These are phyloP conservation scores for Amaurobius ferox DNA, from an alignment of 2,888 invertebrate species.

Conservation along the genomic window DNA sequence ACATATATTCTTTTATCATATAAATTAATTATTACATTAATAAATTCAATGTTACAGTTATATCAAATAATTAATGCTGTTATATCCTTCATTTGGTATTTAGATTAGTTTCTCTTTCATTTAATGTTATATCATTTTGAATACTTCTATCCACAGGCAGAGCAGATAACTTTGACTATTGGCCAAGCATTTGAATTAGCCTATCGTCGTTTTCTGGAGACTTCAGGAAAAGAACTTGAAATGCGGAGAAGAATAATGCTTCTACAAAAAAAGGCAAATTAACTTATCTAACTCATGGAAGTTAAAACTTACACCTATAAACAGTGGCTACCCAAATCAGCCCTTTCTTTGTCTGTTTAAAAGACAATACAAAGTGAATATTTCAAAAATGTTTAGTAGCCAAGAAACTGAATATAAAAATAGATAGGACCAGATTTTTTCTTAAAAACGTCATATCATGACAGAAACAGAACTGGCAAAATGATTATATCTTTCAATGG, in stretches of 20 bases:
- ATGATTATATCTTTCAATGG: too few species aligned
- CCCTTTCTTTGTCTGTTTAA: too few species aligned
- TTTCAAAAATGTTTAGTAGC: too few species aligned
- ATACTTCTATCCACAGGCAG: conserved; percentile 81
- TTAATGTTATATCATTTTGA: not conserved
- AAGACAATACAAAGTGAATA: too few species aligned
- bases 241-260: conserved; percentile 86
- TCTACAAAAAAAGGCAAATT: conserved; percentile 87
- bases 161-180: conserved; percentile 97
- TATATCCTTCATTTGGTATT: not conserved
- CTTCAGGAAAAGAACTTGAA: conserved; percentile 92
- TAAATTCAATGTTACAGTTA: not conserved
- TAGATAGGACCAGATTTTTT: too few species aligned
- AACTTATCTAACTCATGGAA: too few species aligned
- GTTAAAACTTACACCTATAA: too few species aligned
- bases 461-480: too few species aligned
- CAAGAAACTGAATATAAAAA: too few species aligned
- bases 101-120: too few species aligned
- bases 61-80: not conserved
- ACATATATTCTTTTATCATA: not conserved
- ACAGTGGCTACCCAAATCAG: too few species aligned
- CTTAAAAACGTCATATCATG: too few species aligned
- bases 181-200: conserved; percentile 99
- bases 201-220: conserved; percentile 93
- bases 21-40: not conserved